Evolutionary conservation across 2,888 invertebrate species (phyloP).

Genomic region (Fragum whitleyi): DNA sequence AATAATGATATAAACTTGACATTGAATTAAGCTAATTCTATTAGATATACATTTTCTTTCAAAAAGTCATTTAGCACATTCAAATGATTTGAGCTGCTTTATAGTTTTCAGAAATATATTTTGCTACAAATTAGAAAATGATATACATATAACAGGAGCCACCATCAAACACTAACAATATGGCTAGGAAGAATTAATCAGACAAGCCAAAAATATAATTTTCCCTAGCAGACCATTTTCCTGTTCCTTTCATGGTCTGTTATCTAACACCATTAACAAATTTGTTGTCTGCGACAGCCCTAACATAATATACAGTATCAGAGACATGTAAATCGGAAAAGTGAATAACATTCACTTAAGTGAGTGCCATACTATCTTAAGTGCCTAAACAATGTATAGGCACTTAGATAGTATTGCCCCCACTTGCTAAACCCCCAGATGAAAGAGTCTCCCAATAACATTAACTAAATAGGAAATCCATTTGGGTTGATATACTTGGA

Average conservation of each 20-base stretch:
- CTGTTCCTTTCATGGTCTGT: conserved; percentile 30
- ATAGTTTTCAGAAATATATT: no score
- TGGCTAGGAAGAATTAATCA: conserved; percentile 7
- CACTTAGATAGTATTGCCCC: no score
- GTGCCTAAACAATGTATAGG: no score
- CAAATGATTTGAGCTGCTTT: no score
- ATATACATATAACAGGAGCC: no score
- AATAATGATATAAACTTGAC: no score
- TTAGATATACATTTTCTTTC: no score
- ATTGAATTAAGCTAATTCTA: no score
- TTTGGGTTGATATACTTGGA: conserved; percentile 48
- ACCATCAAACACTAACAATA: background rate
- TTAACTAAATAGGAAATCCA: conserved; percentile 59
- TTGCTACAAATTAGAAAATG: no score
- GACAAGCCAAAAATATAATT: background rate
- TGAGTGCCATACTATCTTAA: no score
- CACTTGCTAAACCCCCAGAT: conserved; percentile 24
- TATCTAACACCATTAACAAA: conserved; percentile 44
- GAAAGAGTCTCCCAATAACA: conserved; percentile 47
- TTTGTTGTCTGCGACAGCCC: conserved; percentile 32
- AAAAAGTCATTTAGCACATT: no score
- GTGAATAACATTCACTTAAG: conserved; percentile 30
- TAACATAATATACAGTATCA: conserved; percentile 26
- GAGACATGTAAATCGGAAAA: conserved; percentile 35
- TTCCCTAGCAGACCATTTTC: conserved; percentile 17